phyloP scores from a whole-genome alignment of 2,113 vertebrate genomes.

The Climacteris rufus region DNA sequence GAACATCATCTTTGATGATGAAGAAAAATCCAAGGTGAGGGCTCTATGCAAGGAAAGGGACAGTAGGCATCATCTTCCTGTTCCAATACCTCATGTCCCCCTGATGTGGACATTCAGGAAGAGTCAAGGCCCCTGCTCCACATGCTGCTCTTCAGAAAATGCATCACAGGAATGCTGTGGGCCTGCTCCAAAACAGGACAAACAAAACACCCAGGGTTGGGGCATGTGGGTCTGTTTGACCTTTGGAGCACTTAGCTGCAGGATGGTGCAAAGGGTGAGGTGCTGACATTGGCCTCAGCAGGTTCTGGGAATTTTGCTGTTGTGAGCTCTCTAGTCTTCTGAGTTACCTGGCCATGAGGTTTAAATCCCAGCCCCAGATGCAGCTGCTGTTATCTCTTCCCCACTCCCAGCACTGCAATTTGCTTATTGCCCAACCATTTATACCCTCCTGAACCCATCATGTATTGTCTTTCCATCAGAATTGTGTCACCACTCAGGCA shows the following conservation, averaged over 20 bases:
- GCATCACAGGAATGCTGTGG: background rate
- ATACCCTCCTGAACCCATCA: background rate
- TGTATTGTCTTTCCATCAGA: background rate
- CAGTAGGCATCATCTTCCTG: background rate
- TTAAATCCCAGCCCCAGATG: background rate
- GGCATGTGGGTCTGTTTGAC: background rate
- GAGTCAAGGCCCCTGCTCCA: background rate
- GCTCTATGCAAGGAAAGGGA: background rate
- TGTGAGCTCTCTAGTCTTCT: background rate
- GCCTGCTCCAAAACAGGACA: background rate
- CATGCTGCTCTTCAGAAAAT: background rate
- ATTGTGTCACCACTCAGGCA: background rate
- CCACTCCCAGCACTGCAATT: background rate
- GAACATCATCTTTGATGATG: constrained; percentile 93
- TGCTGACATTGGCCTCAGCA: accelerated
- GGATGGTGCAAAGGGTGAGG: background rate
- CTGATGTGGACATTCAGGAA: background rate
- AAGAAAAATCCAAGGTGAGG: constrained; percentile 95
- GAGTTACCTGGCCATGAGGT: background rate
- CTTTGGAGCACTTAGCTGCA: background rate
- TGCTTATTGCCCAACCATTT: background rate
- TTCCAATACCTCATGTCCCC: background rate
- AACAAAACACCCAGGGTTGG: background rate
- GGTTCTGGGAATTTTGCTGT: background rate
- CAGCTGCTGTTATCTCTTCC: background rate